Percentiles rank a stretch among this genome's conserved stretches.
These are phyloP conservation scores for Sebastes nivosus DNA, from an alignment of 2,797 vertebrate genomes.

Conservation along the genomic window DNA sequence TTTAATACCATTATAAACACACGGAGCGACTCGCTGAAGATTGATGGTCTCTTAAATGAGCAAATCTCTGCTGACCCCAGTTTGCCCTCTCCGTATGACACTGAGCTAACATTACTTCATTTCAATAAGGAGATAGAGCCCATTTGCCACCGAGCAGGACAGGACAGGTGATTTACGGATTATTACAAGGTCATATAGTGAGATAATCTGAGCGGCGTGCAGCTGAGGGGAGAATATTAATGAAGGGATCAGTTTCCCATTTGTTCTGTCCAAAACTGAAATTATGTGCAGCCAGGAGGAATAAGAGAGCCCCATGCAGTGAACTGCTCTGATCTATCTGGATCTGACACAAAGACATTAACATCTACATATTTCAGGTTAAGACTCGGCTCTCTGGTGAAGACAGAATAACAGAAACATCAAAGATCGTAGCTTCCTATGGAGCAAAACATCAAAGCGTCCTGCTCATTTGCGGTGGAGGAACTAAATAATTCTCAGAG, in stretches of 20 bases:
- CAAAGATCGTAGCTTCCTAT: neutral
- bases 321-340: neutral
- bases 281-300: neutral
- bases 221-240: conserved; percentile 31
- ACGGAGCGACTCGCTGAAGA: conserved; percentile 35
- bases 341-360: conserved; percentile 6
- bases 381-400: neutral
- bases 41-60: conserved; percentile 62
- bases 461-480: neutral
- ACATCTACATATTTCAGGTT: neutral
- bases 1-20: conserved; percentile 50
- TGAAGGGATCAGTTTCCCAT: conserved; percentile 34
- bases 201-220: conserved; percentile 15
- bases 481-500: neutral
- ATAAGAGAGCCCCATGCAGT: neutral
- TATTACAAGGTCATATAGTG: conserved; percentile 36
- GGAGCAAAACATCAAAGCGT: neutral
- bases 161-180: conserved; percentile 43
- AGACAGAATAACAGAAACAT: neutral
- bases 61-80: conserved; percentile 47
- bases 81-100: conserved; percentile 51
- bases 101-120: conserved; percentile 57
- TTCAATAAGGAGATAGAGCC: conserved; percentile 33
- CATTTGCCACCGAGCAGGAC: conserved; percentile 44
- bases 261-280: conserved; percentile 22